These are phyloP conservation scores for Cerceris rybyensis DNA, from an alignment of 2,888 invertebrate species.

Conservation along the genomic window DNA sequence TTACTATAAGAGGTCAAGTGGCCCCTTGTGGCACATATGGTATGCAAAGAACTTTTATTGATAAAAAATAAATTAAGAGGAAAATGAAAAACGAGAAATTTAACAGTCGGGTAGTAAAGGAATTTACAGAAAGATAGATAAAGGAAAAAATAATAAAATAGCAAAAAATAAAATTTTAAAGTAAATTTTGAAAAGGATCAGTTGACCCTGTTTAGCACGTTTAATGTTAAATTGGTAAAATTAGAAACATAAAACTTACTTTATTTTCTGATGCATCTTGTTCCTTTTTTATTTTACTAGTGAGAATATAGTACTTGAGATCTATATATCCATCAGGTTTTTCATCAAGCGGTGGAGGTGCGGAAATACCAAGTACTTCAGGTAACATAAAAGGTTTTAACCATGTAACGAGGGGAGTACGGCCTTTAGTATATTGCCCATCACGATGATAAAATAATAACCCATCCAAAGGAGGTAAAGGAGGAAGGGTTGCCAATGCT, in stretches of 20 bases:
- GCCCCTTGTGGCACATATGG: too few relatives aligned
- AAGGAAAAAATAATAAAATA: too few relatives aligned
- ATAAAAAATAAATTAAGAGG: too few relatives aligned
- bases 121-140: too few relatives aligned
- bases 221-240: not conserved
- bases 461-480: slow-evolving; percentile 88
- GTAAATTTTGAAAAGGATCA: too few relatives aligned
- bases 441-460: slow-evolving; percentile 94
- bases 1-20: too few relatives aligned
- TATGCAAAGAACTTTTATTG: too few relatives aligned
- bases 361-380: slow-evolving; percentile 86
- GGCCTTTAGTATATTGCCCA: slow-evolving; percentile 89
- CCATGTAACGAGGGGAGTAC: slow-evolving; percentile 96
- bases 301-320: slow-evolving; percentile 57
- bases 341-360: slow-evolving; percentile 69
- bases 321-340: slow-evolving; percentile 77
- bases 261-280: slow-evolving; percentile 6
- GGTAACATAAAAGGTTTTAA: slow-evolving; percentile 94
- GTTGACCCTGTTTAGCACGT: too few relatives aligned
- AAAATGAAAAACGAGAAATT: too few relatives aligned
- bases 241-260: slow-evolving; percentile 49
- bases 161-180: too few relatives aligned
- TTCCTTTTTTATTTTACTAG: slow-evolving; percentile 31
- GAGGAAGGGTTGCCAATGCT: slow-evolving; percentile 65
- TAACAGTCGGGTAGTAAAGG: too few relatives aligned